Base-by-base conservation (phyloP, 2,113 vertebrate species). In the Laticauda laticaudata region DNA sequence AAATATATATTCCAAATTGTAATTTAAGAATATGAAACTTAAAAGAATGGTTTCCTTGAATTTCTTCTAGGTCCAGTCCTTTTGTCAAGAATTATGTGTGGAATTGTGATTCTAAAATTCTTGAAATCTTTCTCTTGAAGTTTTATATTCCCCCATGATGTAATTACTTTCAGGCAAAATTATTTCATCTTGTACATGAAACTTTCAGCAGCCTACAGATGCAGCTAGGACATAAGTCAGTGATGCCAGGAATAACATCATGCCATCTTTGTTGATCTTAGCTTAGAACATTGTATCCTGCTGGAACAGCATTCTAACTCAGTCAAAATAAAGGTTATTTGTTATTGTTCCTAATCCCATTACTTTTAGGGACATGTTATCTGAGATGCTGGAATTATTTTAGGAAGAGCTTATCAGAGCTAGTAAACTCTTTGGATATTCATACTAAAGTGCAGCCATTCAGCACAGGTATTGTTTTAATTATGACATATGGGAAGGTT, bases 221-320 rank as follows among this genome's bases (percentile, higher is more conserved):
- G 92, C 0, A 91, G 85, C 95, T 94, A 90, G 92, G 26, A 92
- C 69, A 96, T 95, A 95, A 95, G 93, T 95, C 94, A 95, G 92
- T 57, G 88, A 93, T 53, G 94, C 96, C 95, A 95, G 94, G 93
- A 97, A 96, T 97, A 97, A 95, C 94, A 95, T 90, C 54, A 90
- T 96, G 92, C 94, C 95, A 88, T 96, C 94, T 86, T 92, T 95
- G 96, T 95, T 96, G 89, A 95, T 95, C 94, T 96, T 94, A 94
- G 94, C 91, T 94, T 92, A 96, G 96, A 97, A 96, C 96, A 96
- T 97, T 96, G 94, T 93, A 96, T 97, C 96, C 97, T 94, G 26
- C 88, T 93, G 18, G 10, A 86, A 92, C 57, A 93, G 87, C 0
- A 9, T 94, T 94, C 92, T 96, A 43, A 34, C 59, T 55, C 24